Evolutionary conservation across 2,797 vertebrate species (phyloP), one percentile per base, ranked within the genome.

Genomic region (Bryconaethiops microstoma): DNA sequence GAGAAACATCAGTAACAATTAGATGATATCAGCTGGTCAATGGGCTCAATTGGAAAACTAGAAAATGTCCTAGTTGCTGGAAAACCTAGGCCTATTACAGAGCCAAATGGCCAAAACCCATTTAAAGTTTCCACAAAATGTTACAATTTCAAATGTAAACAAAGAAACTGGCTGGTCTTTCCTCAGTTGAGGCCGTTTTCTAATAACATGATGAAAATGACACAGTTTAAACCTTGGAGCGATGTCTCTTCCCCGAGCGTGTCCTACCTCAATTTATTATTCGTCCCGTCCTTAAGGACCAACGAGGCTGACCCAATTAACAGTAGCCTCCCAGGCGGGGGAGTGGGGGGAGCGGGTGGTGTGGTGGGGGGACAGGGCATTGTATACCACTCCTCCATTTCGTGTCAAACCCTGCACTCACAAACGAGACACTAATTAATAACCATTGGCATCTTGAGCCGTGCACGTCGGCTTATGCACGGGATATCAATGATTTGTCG

Each of bases 381-480:
- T 91, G 92, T 94, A 92, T 90, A 93, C 94, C 91, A 65, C 40
- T 94, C 94, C 94, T 92, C 91, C 90, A 92, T 92, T 94, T 96
- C 95, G 94, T 95, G 95, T 96, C 86, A 86, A 84, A 77, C 69
- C 79, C 77, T 72, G 76, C 81, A 35, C 35, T 82, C 76, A 91
- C 94, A 95, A 96, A 96, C 95, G 90, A 96, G 94, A 95, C 94
- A 94, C 93, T 97, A 96, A 96, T 96, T 96, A 96, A 96, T 97
- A 95, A 96, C 91, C 92, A 92, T 91, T 95, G 95, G 94, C 94
- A 95, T 96, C 93, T 94, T 95, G 93, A 94, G 92, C 91, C 88
- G 89, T 89, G 92, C 92, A 91, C 92, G 92, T 95, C 94, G 94
- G 92, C 93, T 94, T 93, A 92, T 91, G 94, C 93, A 93, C 94